Evolutionary conservation across 2,797 vertebrate genomes (phyloP).

Genomic region (Alauda arvensis): DNA sequence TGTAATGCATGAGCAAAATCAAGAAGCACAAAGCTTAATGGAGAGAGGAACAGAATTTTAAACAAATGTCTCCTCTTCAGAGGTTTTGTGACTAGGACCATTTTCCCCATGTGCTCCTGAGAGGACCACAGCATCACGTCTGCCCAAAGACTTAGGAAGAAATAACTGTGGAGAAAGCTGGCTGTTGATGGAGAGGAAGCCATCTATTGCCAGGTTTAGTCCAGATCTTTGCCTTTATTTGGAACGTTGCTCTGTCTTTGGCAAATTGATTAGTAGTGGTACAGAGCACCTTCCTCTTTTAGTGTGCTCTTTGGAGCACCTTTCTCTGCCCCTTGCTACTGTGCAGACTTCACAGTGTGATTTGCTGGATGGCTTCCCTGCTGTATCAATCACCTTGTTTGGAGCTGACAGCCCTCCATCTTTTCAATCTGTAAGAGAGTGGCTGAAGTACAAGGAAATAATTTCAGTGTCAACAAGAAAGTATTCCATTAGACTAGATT

Average conservation of each 20-base stretch:
- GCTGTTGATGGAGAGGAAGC: neutral
- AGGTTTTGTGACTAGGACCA: neutral
- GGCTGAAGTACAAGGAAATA: neutral
- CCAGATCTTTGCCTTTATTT: neutral
- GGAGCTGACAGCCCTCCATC: neutral
- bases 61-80: neutral
- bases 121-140: rapidly evolving
- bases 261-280: neutral
- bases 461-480: neutral
- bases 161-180: neutral
- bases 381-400: neutral
- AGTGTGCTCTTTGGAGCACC: neutral
- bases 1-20: neutral
- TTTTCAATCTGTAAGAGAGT: neutral
- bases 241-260: neutral
- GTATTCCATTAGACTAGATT: neutral
- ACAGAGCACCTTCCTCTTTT: neutral
- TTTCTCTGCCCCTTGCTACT: neutral
- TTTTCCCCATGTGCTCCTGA: neutral
- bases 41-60: neutral
- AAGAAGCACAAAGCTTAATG: neutral
- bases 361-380: neutral
- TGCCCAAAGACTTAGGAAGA: neutral
- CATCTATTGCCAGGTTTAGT: neutral
- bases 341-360: neutral